Evolutionary conservation across 2,888 invertebrate genomes (phyloP), one percentile per base, ranked within the genome.

Genomic region (Artemia sinica): DNA sequence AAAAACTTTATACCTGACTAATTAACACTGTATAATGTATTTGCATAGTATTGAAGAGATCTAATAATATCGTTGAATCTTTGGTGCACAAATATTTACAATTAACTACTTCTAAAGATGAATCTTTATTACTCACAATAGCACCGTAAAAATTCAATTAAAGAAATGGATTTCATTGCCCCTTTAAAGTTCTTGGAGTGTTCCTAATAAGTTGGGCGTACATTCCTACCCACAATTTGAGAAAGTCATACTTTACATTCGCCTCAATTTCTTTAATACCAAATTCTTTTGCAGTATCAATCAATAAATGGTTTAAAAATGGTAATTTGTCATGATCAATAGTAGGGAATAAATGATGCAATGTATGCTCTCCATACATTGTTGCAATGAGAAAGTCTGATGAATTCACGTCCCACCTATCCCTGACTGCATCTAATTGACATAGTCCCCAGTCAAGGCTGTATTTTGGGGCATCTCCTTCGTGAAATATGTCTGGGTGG

Each of bases 341-440:
- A 0, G 88, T 86, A 0, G 90, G 90, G 73, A 90, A 86, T 28
- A 90, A 79, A 77, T 91, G 91, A 76, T 91, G 90, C 2, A 90
- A 78, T 0, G 82, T 81, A 75, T 91, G 91, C 71, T 87, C 85
- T 0, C 90, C 90, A 74, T 88, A 90, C 71, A 84, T 82, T 0
- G 86, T 86, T 69, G 89, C 76, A 0, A 84, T 83, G 71, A 86
- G 78, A 75, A 87, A 85, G 71, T 84, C 82, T 65, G 83, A 73
- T 13, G 84, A 83, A 11, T 84, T 83, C 71, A 85, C 80, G 72
- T 88, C 85, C 28, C 82, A 79, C 71, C 88, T 82, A 75, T 88
- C 89, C 50, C 85, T 83, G 0, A 87, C 81, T 0, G 88, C 83
- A 74, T 89, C 87, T 72, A 89, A 74, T 77, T 89, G 87, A 74